A percentile compares a stretch with the other conserved stretches of the same genome.
Conservation (phyloP, 2,797 vertebrate species). For the Malurus leucopterus region DNA sequence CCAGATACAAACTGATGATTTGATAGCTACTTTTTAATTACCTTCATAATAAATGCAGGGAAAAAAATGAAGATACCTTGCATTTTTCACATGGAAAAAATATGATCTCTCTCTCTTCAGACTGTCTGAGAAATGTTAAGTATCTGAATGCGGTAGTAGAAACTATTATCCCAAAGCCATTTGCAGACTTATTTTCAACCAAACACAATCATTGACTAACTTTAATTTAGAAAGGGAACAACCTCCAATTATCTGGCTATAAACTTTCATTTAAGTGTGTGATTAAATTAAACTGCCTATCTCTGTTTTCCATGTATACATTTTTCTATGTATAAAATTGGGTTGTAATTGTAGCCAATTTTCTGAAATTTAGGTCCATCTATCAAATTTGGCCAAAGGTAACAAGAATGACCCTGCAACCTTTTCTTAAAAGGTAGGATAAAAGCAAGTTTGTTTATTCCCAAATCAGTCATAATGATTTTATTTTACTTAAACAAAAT, state of each 20-base stretch:
- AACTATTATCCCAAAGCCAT: not conserved
- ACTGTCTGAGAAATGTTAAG: not conserved
- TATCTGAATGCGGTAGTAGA: not conserved
- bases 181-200: not conserved
- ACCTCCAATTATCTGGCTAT: not conserved
- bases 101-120: not conserved
- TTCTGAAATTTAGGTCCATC: not conserved
- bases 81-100: not conserved
- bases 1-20: not conserved
- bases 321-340: not conserved
- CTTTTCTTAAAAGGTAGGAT: not conserved
- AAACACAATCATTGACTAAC: not conserved
- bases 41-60: not conserved
- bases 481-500: not conserved
- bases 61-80: not conserved
- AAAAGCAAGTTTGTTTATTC: not conserved
- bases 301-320: not conserved
- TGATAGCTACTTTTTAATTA: not conserved
- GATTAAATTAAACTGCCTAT: not conserved
- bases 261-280: not conserved
- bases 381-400: not conserved
- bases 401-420: not conserved
- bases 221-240: not conserved
- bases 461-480: fast-evolving
- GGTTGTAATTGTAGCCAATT: not conserved